Base-by-base conservation (phyloP, 2,113 vertebrate species). In the Echinops telfairi region DNA sequence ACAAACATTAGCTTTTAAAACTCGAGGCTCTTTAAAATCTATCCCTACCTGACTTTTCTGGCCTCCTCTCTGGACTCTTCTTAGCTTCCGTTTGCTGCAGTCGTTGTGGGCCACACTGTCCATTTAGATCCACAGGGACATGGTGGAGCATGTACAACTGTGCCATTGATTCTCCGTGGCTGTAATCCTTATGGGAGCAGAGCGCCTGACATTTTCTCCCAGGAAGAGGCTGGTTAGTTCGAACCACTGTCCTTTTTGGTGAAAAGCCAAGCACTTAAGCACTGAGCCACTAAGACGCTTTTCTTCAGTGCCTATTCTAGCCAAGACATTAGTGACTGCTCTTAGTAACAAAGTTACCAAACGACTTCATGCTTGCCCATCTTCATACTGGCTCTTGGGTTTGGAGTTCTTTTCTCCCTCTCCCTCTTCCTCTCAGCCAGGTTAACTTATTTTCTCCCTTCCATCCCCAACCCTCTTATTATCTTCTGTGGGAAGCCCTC, bases 21-120 rank as follows among this genome's bases (percentile, higher is more conserved):
- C 20, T 62, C 57, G 87, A 70, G 22, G 57, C 29, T 92, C 86
- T 75, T 92, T 95, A 86, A 92, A 86, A 78, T 31, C 29, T 6
- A 47, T 9, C 27, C n/a, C 22, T 88, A 75, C 47, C 43, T 38
- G 83, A 31, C 27, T 64, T 88, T 70, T 81, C 90, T 91, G 88
- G 15, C 33, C 25, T 90, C 27, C 12, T 81, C 27, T 83, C 88
- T 81, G n/a, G 10, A 88, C 58, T n/a, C 33, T 86, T 89, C 19
- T 82, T 81, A 15, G 33, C 75, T 40, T 57, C 76, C 38, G 4
- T 90, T 20, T 84, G 3, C 31, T 33, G 70, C 25, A 6, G 64
- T 25, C 10, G 23, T 22, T 7, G 25, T 27, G 23, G 64, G 25
- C 14, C 6, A 6, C 23, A 1, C 25, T 27, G 23, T 66, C 25